These are phyloP conservation scores for Phrynocephalus forsythii DNA, from an alignment of 2,797 vertebrate genomes.

Conservation along the genomic window DNA sequence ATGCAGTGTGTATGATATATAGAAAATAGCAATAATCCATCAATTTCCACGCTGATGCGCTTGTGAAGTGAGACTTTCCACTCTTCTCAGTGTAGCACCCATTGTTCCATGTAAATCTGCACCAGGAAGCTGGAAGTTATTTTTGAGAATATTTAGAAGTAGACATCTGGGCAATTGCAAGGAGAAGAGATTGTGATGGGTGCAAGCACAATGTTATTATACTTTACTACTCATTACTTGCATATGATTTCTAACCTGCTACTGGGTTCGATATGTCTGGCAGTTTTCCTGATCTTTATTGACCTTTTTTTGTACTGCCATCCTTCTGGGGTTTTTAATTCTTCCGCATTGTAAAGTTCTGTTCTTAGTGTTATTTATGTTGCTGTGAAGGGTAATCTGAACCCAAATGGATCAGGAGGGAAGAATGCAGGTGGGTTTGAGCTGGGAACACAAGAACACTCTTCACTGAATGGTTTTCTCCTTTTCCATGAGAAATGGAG, in stretches of 20 bases:
- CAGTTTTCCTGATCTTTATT: too few relatives aligned
- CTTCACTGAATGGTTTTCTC: background rate
- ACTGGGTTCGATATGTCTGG: too few relatives aligned
- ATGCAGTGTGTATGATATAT: too few relatives aligned
- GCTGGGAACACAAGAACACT: background rate
- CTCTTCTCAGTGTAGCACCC: background rate
- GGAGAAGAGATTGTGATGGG: too few relatives aligned
- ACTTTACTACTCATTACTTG: too few relatives aligned
- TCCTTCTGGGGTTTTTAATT: too few relatives aligned
- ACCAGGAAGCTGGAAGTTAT: background rate
- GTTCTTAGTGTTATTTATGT: background rate
- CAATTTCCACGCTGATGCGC: background rate
- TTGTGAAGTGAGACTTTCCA: background rate
- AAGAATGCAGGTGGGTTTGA: background rate
- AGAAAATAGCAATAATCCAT: too few relatives aligned
- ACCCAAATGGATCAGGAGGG: background rate
- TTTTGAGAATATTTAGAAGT: too few relatives aligned
- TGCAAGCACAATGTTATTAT: too few relatives aligned
- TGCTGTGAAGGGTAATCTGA: background rate
- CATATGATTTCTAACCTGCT: too few relatives aligned
- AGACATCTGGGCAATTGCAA: background rate
- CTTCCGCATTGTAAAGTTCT: background rate
- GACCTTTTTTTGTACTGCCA: too few relatives aligned
- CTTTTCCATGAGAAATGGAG: background rate
- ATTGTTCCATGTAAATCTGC: background rate